Conservation (phyloP, 1,140 invertebrate species). For the Physella acuta region DNA sequence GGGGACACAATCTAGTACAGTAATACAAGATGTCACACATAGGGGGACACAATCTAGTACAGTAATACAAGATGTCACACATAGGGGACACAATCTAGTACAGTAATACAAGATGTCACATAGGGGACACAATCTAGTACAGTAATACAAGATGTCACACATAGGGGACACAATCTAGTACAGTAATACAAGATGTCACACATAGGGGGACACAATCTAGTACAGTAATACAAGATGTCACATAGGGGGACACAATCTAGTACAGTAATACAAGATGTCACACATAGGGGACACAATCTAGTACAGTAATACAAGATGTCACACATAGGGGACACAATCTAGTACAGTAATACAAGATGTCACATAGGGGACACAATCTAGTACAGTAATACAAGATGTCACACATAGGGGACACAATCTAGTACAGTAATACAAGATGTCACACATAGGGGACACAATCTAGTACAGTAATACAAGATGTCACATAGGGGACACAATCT, state of each 20-base stretch:
- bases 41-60: slow-evolving; percentile 51
- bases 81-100: slow-evolving; percentile 51
- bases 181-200: slow-evolving; percentile 52
- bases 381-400: slow-evolving; percentile 45
- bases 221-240: slow-evolving; percentile 11
- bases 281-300: slow-evolving; percentile 53
- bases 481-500: slow-evolving; percentile 54
- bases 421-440: slow-evolving; percentile 42
- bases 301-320: slow-evolving; percentile 45
- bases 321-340: slow-evolving; percentile 55
- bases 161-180: slow-evolving; percentile 51
- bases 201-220: slow-evolving; percentile 53
- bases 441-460: slow-evolving; percentile 56
- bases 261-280: slow-evolving; percentile 49
- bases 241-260: slow-evolving; percentile 51
- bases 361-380: slow-evolving; percentile 53
- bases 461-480: slow-evolving; percentile 26
- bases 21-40: slow-evolving; percentile 54
- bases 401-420: slow-evolving; percentile 55
- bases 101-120: background rate
- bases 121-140: slow-evolving; percentile 49
- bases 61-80: slow-evolving; percentile 52
- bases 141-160: slow-evolving; percentile 52
- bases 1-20: slow-evolving; percentile 44
- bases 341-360: slow-evolving; percentile 12